A percentile compares a stretch with the other conserved stretches of the same genome.
Conservation (phyloP, 2,113 vertebrate species). For the Dromiciops gliroides region DNA sequence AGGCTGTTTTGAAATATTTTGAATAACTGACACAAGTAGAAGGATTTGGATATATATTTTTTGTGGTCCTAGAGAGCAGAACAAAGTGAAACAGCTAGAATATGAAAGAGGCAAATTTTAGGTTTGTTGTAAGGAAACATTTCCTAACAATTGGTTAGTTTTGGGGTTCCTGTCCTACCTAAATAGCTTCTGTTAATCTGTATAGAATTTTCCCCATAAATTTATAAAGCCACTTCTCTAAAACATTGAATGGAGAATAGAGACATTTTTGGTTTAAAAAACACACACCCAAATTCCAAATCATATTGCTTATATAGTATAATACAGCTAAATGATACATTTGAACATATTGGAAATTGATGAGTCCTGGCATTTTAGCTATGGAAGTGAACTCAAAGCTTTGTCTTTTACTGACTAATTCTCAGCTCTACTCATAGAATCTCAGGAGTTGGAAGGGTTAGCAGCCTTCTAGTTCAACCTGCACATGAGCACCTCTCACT, state of each 20-base stretch:
- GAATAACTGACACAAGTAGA: too few relatives aligned
- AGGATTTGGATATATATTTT: too few relatives aligned
- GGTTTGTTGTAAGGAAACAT: background rate
- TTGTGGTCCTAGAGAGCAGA: too few relatives aligned
- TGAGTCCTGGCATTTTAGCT: background rate
- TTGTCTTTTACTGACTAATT: too few relatives aligned
- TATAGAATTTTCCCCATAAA: background rate
- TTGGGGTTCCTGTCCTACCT: background rate
- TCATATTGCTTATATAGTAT: background rate
- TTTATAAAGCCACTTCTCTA: background rate
- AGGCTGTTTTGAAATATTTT: too few relatives aligned
- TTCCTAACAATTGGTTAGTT: background rate
- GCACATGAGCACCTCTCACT: background rate
- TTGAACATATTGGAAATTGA: background rate
- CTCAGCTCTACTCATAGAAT: background rate
- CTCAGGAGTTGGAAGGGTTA: background rate
- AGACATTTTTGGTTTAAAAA: background rate
- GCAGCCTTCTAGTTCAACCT: background rate
- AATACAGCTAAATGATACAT: background rate
- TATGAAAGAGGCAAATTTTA: background rate
- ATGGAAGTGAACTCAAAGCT: background rate
- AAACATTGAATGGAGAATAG: background rate
- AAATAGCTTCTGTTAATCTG: background rate
- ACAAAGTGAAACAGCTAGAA: too few relatives aligned
- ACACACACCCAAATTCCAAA: background rate